Evolutionary conservation across 2,113 vertebrate species (phyloP).

Genomic region (Plectropomus leopardus): DNA sequence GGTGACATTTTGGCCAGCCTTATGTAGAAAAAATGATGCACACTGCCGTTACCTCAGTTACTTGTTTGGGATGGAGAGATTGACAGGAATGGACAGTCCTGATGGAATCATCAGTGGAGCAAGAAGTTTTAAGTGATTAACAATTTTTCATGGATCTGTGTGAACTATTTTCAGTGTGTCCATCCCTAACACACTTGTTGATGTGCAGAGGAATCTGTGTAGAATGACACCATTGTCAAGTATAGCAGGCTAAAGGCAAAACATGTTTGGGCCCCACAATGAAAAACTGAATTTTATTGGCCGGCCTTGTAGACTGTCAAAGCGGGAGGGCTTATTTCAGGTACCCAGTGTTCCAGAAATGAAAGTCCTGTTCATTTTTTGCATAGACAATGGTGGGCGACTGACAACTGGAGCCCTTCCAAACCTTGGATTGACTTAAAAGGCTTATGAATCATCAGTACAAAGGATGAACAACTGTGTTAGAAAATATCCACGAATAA

Average conservation of each 20-base stretch:
- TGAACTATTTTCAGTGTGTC: no score
- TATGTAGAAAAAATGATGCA: no score
- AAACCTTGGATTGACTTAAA: constrained; percentile 22
- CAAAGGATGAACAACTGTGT: neutral
- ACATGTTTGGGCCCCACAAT: neutral
- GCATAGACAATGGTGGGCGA: constrained; percentile 13
- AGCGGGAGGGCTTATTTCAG: constrained; percentile 4
- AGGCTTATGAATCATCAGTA: constrained; percentile 9
- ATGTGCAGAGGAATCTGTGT: no score
- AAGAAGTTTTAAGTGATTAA: no score
- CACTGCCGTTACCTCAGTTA: no score
- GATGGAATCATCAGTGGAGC: no score
- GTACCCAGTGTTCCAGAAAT: constrained; percentile 2
- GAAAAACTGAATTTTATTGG: neutral
- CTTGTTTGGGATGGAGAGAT: no score
- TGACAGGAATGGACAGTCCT: no score
- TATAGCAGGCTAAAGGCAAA: neutral
- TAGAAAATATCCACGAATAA: neutral
- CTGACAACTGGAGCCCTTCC: constrained; percentile 1
- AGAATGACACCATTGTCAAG: neutral
- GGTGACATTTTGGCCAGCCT: no score
- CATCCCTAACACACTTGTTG: no score
- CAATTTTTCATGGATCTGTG: no score
- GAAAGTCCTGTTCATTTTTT: constrained; percentile 7
- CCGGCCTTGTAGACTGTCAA: neutral